Conservation (phyloP, 2,113 vertebrate species). For the Catharus minimus region DNA sequence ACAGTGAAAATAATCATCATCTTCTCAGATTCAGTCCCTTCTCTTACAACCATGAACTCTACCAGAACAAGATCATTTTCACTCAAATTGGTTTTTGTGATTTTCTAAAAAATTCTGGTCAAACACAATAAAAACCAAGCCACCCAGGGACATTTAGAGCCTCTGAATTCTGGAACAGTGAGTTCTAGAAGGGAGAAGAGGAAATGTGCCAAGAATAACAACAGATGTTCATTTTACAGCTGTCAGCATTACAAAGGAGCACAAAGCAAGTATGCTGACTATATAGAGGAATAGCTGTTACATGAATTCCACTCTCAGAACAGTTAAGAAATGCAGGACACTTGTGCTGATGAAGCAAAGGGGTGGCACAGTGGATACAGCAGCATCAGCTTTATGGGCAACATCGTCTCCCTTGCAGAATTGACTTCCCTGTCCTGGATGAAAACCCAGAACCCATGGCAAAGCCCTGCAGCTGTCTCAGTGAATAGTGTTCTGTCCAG, state of each 20-base stretch:
- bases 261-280: not conserved
- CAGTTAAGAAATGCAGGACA: not conserved
- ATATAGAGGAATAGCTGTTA: not conserved
- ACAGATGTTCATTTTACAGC: not conserved
- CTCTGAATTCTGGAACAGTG: not conserved
- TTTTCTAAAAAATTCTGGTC: not conserved
- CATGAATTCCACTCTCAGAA: not conserved
- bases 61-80: not conserved
- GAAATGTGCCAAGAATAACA: not conserved
- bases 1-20: not conserved
- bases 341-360: not conserved
- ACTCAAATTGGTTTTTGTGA: not conserved
- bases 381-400: not conserved
- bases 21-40: not conserved
- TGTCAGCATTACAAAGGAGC: not conserved
- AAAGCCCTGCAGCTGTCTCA: not conserved
- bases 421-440: not conserved
- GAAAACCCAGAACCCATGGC: not conserved
- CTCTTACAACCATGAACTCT: not conserved
- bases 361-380: not conserved
- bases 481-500: not conserved
- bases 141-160: not conserved
- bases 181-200: not conserved
- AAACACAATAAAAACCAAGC: not conserved
- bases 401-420: not conserved